phyloP scores from a whole-genome alignment of 2,888 invertebrate species.

The Cephus rjabovi region DNA sequence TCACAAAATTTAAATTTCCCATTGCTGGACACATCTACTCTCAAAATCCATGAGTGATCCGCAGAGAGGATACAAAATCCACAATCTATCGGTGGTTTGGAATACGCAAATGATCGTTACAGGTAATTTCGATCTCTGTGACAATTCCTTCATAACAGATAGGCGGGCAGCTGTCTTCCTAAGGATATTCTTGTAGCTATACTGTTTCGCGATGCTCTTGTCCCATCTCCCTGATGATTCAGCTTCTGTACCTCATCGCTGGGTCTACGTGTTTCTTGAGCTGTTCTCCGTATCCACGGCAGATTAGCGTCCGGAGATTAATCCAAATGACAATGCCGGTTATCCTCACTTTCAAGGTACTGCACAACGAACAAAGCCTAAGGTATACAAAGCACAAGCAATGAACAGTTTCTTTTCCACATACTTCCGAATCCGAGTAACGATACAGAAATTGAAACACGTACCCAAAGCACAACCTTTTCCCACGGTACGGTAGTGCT shows the following conservation, averaged over 20 bases:
- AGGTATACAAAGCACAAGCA: not conserved
- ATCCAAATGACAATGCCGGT: not conserved
- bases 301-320: not conserved
- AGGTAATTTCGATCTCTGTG: not conserved
- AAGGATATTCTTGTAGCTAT: not conserved
- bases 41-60: not conserved
- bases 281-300: not conserved
- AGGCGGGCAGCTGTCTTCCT: not conserved
- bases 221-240: not conserved
- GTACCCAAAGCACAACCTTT: not conserved
- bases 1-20: not conserved
- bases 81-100: not conserved
- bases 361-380: not conserved
- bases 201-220: not conserved
- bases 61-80: not conserved
- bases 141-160: not conserved
- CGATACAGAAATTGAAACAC: not conserved
- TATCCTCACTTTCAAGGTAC: not conserved
- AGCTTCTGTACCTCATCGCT: not conserved
- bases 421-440: not conserved
- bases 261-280: not conserved
- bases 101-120: not conserved
- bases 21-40: not conserved
- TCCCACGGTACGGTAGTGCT: not conserved
- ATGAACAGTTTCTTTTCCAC: not conserved